Base-by-base conservation (phyloP, 2,113 vertebrate species). In the Quiscalus mexicanus region DNA sequence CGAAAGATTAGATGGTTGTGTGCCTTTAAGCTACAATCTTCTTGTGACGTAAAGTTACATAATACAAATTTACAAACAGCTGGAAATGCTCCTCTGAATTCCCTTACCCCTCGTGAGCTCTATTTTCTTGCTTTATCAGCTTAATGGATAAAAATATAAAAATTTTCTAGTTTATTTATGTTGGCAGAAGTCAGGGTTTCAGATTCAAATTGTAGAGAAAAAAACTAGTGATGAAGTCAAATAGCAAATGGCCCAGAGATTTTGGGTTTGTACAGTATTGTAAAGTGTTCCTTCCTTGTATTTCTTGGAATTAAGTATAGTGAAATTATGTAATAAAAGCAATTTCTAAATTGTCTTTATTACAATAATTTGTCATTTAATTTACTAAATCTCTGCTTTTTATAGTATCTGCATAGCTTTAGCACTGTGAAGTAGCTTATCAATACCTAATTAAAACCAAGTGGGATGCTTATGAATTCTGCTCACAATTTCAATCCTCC, bases 11-110 rank as follows among this genome's bases (percentile, higher is more conserved):
- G 78, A 79, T 50, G 63, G 39, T 76, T 79, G 24, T 12, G 2
- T 67, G 91, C 60, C 84, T 90, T 64, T 84, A 82, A 90, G 83
- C 70, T 50, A 30, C 85, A 92, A n/a, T 92, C 89, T 93, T 75
- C 64, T 95, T 12, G 4, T 93, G 86, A 71, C 2, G 1, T 41
- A 52, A 70, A 41, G 55, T 95, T 96, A 91, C 15, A 5, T 96
- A 92, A 95, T 27, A 27, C 30, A 52, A 63, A 37, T 92, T 42
- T 85, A 49, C 42, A 62, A 95, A 77, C 74, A 65, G 73, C 85
- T 95, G 80, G 83, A 87, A 89, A 39, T 2, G 3, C 25, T 60
- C 45, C 45, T 58, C 37, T 85, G 63, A 78, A 64, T 78, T 75
- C 42, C 41, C 49, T 87, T 41, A 12, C 12, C 25, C 50, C 4